Conservation (phyloP, 1,140 invertebrate genomes). For the Temnothorax curvispinosus region DNA sequence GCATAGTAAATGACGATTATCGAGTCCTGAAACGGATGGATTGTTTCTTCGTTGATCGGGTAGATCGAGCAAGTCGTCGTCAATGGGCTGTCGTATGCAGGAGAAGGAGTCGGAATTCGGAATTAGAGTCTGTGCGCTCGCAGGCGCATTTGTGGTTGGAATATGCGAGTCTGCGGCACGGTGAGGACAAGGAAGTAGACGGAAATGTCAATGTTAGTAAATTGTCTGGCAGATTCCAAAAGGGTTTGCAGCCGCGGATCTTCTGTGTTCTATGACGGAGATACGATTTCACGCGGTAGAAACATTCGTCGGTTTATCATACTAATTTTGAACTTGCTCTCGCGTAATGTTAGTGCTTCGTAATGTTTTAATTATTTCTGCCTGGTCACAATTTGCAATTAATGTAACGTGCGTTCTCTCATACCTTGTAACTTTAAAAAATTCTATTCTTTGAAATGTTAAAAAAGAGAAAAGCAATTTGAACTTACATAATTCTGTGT, state of each 20-base stretch:
- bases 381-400: conserved; percentile 5
- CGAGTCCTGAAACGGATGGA: conserved; percentile 20
- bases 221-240: conserved; percentile 5
- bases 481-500: not conserved
- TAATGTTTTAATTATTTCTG: not conserved
- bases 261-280: not conserved
- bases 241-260: not conserved
- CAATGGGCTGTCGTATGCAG: conserved; percentile 32
- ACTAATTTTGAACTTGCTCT: not conserved
- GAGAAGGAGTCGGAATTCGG: conserved; percentile 24
- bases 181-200: conserved; percentile 43
- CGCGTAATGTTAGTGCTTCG: not conserved
- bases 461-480: not conserved
- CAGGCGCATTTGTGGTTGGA: conserved; percentile 9
- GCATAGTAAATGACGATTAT: conserved; percentile 27
- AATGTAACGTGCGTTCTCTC: not conserved
- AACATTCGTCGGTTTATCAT: not conserved
- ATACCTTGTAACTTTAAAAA: not conserved
- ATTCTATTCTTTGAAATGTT: not conserved
- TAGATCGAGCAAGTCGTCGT: conserved; percentile 29
- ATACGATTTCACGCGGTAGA: not conserved
- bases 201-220: conserved; percentile 60
- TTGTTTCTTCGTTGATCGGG: conserved; percentile 56
- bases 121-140: not conserved
- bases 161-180: conserved; percentile 34